A percentile compares a stretch with the other conserved stretches of the same genome.
Evolutionary conservation across 2,797 vertebrate genomes (phyloP).

Genomic region (Schizopygopsis malacanthus): DNA sequence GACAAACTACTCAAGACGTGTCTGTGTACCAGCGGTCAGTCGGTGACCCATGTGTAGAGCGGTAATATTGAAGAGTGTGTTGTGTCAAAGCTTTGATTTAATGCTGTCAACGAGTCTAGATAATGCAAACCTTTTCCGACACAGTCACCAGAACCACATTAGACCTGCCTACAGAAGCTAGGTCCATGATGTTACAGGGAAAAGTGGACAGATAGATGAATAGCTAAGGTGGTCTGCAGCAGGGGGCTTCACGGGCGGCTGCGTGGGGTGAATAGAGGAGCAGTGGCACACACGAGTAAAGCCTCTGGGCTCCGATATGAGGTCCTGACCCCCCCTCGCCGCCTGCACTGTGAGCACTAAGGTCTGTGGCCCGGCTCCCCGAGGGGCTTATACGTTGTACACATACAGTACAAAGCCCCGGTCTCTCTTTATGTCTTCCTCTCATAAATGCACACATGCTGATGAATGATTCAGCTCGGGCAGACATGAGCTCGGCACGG

Average conservation of each 20-base stretch:
- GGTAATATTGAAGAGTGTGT: constrained; percentile 14
- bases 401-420: neutral
- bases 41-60: constrained; percentile 25
- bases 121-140: neutral
- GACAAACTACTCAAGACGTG: constrained; percentile 61
- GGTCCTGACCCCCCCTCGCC: neutral
- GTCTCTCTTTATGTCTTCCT: constrained; percentile 21
- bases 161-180: neutral
- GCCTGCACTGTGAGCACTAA: neutral
- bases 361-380: constrained; percentile 32
- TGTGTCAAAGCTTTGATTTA: constrained; percentile 21
- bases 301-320: constrained; percentile 11
- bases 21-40: constrained; percentile 35
- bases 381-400: constrained; percentile 16
- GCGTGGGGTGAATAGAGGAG: constrained; percentile 5
- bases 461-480: constrained; percentile 55
- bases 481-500: constrained; percentile 41
- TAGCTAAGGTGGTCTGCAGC: constrained; percentile 22
- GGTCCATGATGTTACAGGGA: constrained; percentile 57
- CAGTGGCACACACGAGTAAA: constrained; percentile 21
- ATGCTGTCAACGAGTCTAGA: constrained; percentile 37
- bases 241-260: neutral
- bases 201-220: constrained; percentile 35
- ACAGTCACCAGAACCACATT: neutral
- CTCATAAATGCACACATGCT: constrained; percentile 35